Evolutionary conservation across 2,113 vertebrate species (phyloP).

Genomic region (Calidris pygmaea): DNA sequence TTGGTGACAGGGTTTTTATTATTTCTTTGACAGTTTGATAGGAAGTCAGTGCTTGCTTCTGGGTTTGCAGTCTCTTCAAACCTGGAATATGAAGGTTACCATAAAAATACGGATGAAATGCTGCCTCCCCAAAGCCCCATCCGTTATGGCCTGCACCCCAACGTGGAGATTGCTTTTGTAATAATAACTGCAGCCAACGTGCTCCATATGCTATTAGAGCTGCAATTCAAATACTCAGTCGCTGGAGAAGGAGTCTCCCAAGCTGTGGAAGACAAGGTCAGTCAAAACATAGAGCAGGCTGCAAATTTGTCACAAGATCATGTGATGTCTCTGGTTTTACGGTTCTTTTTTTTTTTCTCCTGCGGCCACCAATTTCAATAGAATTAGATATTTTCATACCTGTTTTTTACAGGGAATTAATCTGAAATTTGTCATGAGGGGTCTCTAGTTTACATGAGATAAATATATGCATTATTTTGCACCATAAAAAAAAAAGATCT

Average conservation of each 20-base stretch:
- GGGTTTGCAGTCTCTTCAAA: conserved; percentile 71
- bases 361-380: background rate
- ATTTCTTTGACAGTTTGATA: conserved; percentile 75
- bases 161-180: conserved; percentile 78
- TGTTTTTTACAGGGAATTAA: background rate
- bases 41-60: conserved; percentile 72
- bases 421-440: conserved; percentile 32
- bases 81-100: conserved; percentile 73
- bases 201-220: conserved; percentile 82
- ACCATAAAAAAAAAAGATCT: background rate
- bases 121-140: conserved; percentile 74
- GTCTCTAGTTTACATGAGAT: background rate
- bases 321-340: background rate
- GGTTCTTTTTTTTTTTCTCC: background rate
- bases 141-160: conserved; percentile 76
- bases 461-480: conserved; percentile 9
- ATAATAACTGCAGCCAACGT: conserved; percentile 77
- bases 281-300: conserved; percentile 14
- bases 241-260: conserved; percentile 75
- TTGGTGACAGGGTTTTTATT: conserved; percentile 48
- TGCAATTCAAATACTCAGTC: conserved; percentile 76
- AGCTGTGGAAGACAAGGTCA: conserved; percentile 83
- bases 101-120: conserved; percentile 77
- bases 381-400: background rate
- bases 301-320: conserved; percentile 35